Conservation (phyloP, 2,797 vertebrate species). For the Erethizon dorsatum region DNA sequence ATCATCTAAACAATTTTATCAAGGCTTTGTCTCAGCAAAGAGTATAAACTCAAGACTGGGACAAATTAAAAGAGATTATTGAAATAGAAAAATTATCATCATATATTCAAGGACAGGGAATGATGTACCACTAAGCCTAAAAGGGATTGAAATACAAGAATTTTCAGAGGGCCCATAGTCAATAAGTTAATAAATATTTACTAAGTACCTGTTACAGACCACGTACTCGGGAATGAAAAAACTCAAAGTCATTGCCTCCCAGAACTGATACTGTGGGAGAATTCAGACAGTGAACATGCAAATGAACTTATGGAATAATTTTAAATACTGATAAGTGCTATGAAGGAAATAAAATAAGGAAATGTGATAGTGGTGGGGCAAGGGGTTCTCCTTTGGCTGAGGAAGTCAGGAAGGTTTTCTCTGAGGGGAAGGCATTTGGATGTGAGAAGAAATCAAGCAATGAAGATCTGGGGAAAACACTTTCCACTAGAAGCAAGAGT, state of each 20-base stretch:
- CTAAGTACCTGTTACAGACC: background rate
- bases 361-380: background rate
- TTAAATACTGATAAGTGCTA: background rate
- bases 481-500: background rate
- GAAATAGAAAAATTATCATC: background rate
- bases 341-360: conserved; percentile 13
- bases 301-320: background rate
- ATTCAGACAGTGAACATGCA: background rate
- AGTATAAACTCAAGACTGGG: background rate
- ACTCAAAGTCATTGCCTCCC: background rate
- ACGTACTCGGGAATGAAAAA: background rate
- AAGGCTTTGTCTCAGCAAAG: background rate
- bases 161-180: background rate
- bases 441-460: background rate
- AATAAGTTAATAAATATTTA: conserved; percentile 17
- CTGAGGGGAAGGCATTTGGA: background rate
- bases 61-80: conserved; percentile 24
- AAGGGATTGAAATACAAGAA: background rate
- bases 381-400: background rate
- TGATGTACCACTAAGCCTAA: background rate
- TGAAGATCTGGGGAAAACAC: background rate
- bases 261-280: background rate
- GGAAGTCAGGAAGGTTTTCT: background rate
- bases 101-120: background rate
- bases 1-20: conserved; percentile 12